A percentile compares a stretch with the other conserved stretches of the same genome.
Evolutionary conservation across 2,888 invertebrate genomes (phyloP).

Genomic region (Oscheius onirici): DNA sequence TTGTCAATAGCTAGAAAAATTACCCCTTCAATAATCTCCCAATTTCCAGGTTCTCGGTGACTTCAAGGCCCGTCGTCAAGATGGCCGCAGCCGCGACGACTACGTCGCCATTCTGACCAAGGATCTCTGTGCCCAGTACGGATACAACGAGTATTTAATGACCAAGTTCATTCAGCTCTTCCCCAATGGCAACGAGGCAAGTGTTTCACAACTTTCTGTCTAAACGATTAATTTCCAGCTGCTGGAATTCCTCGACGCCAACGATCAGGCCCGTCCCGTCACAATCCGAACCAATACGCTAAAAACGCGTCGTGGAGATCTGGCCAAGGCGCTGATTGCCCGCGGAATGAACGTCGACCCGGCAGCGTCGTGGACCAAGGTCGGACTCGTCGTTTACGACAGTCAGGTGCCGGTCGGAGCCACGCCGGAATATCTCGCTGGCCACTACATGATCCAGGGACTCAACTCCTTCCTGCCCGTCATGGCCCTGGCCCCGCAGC

Average conservation of each 20-base stretch:
- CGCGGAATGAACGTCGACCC: constrained; percentile 98
- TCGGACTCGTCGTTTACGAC: constrained; percentile 93
- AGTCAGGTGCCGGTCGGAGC: constrained; percentile 94
- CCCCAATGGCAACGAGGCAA: constrained; percentile 74
- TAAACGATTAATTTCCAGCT: constrained; percentile 74
- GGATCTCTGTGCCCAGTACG: constrained; percentile 92
- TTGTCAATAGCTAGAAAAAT: too few relatives aligned
- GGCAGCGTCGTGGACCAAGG: constrained; percentile 97
- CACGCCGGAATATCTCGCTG: constrained; percentile 97
- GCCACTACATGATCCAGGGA: constrained; percentile 89
- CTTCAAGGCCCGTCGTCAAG: constrained; percentile 61
- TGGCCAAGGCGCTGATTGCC: constrained; percentile 84
- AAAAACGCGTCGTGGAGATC: constrained; percentile 78
- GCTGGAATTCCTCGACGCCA: constrained; percentile 93
- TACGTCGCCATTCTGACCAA: constrained; percentile 71
- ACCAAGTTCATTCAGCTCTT: constrained; percentile 89
- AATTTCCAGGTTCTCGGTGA: constrained; percentile 56
- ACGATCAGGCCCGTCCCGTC: constrained; percentile 91
- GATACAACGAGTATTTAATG: constrained; percentile 96
- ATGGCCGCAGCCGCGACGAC: constrained; percentile 52
- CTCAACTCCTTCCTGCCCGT: constrained; percentile 92
- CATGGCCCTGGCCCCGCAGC: constrained; percentile 95
- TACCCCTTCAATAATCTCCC: too few relatives aligned
- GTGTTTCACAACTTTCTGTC: constrained; percentile 34
- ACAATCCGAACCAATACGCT: constrained; percentile 95